phyloP scores from a whole-genome alignment of 2,888 invertebrate species.

The Cryptus viduatorius region DNA sequence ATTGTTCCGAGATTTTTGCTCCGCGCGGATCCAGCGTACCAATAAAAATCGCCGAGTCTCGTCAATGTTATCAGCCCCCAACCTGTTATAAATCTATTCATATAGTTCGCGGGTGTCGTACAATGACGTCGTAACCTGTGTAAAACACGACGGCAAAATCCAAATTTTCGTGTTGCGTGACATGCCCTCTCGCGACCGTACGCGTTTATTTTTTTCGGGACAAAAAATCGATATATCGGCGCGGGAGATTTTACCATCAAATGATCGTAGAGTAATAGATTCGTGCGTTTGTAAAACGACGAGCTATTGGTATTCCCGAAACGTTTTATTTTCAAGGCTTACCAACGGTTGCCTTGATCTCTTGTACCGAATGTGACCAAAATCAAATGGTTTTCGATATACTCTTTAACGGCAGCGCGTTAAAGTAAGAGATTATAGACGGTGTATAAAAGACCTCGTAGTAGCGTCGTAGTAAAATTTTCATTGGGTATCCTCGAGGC shows the following conservation, averaged over 20 bases:
- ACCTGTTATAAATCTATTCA: too few species aligned
- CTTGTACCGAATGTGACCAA: slow-evolving; percentile 5
- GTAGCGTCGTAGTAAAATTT: slow-evolving; percentile 49
- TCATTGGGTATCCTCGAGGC: slow-evolving; percentile 45
- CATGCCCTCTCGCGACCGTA: too few species aligned
- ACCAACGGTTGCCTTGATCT: not conserved
- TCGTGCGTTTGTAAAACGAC: not conserved
- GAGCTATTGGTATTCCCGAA: slow-evolving; percentile 4
- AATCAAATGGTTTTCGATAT: slow-evolving; percentile 1
- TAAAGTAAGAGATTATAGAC: not conserved
- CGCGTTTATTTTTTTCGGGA: not conserved
- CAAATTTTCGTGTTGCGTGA: too few species aligned
- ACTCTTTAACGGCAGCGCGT: not conserved
- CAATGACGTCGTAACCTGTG: too few species aligned
- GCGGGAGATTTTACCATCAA: not conserved
- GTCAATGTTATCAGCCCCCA: too few species aligned
- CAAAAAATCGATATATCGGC: not conserved
- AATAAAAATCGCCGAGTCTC: too few species aligned
- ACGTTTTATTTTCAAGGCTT: not conserved
- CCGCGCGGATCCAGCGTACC: too few species aligned
- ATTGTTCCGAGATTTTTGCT: too few species aligned
- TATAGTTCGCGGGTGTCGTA: too few species aligned
- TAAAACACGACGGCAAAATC: too few species aligned
- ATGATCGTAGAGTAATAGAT: not conserved
- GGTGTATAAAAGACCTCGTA: slow-evolving; percentile 7